phyloP scores from a whole-genome alignment of 2,797 vertebrate species.

The Gorsachius magnificus region DNA sequence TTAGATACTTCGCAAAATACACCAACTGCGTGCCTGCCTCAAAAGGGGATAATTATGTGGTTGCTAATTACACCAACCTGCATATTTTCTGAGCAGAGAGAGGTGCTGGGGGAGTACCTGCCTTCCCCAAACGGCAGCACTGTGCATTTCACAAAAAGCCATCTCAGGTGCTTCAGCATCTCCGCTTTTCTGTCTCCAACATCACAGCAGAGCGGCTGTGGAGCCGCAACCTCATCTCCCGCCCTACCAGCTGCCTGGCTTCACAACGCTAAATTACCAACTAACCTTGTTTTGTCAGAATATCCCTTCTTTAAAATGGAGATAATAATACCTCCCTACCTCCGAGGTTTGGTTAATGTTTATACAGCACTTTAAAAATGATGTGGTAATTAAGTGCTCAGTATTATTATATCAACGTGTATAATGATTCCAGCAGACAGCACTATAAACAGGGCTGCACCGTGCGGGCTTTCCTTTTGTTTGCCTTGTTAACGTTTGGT shows the following conservation, averaged over 20 bases:
- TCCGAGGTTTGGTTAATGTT: conserved; percentile 61
- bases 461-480: conserved; percentile 29
- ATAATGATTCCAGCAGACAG: conserved; percentile 51
- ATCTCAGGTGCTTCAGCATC: not conserved
- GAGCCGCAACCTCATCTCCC: not conserved
- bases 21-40: not conserved
- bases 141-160: accelerated
- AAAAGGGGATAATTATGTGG: not conserved
- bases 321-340: conserved; percentile 56
- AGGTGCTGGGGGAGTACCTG: not conserved
- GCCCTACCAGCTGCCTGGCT: not conserved
- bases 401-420: conserved; percentile 59
- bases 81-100: conserved; percentile 1
- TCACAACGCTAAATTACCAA: not conserved
- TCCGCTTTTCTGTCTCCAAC: not conserved
- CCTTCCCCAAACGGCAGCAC: not conserved
- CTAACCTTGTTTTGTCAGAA: not conserved
- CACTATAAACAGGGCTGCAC: conserved; percentile 45
- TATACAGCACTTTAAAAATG: conserved; percentile 48
- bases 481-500: conserved; percentile 38
- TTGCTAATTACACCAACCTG: not conserved
- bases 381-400: conserved; percentile 61
- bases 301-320: conserved; percentile 8
- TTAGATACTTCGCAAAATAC: conserved; percentile 13
- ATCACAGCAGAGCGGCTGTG: accelerated